Base-by-base conservation (phyloP, 1,140 invertebrate genomes). In the Microplitis demolitor region DNA sequence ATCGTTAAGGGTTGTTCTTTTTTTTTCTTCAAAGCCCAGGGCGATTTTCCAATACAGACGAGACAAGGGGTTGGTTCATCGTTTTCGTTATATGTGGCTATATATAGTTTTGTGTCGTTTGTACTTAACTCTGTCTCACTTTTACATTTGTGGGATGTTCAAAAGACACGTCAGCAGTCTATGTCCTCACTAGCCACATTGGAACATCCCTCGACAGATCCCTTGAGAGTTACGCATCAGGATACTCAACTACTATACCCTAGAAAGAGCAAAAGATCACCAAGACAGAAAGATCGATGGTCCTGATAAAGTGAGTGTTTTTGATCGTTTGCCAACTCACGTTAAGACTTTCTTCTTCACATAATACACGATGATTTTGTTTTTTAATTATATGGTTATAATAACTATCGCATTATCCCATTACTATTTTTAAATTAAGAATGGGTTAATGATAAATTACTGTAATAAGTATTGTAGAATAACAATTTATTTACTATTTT, bases 281-380 rank as follows among this genome's bases (percentile, higher is more conserved):
- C 72, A 54, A 75, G 72, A 72, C 73, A 66, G 76, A 77, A 80
- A 83, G 83, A 84, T 84, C 78, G 78, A 84, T 83, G 78, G 76
- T 66, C 67, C 71, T 73, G 83, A 84, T 84, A 84, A 80, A 78
- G 75, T 73, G 72, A 76, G 77, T 73, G 75, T 79, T 84, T 84
- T 78, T 81, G 79, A 84, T 83, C 82, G 78, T 73, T 74, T 75
- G 76, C 78, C 78, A 74, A 62, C 3, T 80, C 76, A 60, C 53
- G 61, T 72, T 66, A 66, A 72, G 70, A 34, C 56, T 58, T 37
- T 13, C n/a, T 35, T 35, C 16, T 6, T 39, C 34, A 16, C 58
- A 58, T 39, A 45, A 45, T 45, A 45, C 39, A 45, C 39, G 3
- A 50, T 66, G 35, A 51, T 24, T 14, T 54, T 35, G 24, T 35